Base-by-base conservation (phyloP, 2,888 invertebrate genomes). In the Brachyopa scutellaris region DNA sequence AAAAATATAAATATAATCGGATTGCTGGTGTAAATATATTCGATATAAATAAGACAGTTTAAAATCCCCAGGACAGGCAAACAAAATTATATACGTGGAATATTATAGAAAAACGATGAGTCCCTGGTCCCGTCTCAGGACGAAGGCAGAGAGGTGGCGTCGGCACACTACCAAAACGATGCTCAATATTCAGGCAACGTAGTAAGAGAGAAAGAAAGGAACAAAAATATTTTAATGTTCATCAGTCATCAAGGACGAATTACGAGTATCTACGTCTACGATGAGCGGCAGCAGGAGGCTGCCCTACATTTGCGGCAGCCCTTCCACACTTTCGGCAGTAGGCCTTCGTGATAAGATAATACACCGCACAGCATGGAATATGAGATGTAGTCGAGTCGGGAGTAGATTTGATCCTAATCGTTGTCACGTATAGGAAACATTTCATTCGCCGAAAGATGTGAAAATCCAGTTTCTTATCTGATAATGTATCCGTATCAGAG, bases 391-490 rank as follows among this genome's bases (percentile, higher is more conserved):
- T 26, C 26, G 26, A 26, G 59, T 55, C 55, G 79, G 74, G 26
- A 26, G 59, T 55, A 62, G 79, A 79, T 62, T 69, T 49, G 67
- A 69, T 74, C 55, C 74, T 62, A 74, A 79, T 79, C 74, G 74
- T 47, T 61, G 40, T 73, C 74, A 79, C 79, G 79, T 79, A 79
- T 38, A 8, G 40, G 49, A 55, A 74, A 62, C 73, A 73, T 74
- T 79, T 67, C 42, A 67, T 67, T 73, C 42, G n/a, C 26, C 29
- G 55, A 79, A 79, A 73, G 66, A 74, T 67, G 67, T 62, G 55
- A 67, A 79, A 69, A 79, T 59, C 66, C 61, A 67, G 59, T 53
- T 66, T 17, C 13, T 72, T 53, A 38, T 59, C 70, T 9, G 51
- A 49, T 42, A 62, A 73, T 67, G 67, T 62, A 62, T 62, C 61